Evolutionary conservation across 2,113 vertebrate genomes (phyloP), one percentile per base, ranked within the genome.

Genomic region (Daphoenositta chrysoptera): DNA sequence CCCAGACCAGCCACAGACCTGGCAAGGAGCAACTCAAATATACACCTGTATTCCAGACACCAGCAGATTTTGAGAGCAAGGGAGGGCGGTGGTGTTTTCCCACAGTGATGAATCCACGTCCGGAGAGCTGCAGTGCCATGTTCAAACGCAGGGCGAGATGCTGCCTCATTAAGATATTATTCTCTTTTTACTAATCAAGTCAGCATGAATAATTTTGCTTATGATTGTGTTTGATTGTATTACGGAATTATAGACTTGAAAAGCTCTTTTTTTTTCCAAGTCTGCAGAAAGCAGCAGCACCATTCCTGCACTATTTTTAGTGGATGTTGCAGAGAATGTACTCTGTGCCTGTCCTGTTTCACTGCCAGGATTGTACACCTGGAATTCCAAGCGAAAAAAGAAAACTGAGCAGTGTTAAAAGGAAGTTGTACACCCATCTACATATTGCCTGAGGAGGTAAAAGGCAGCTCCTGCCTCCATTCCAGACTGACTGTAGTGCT

Each of bases 191-290:
- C 69, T 93, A 82, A 94, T 94, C 83, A 89, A 81, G 71, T 39
- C 77, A 71, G 60, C 8, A 1, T 82, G 89, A 91, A 89, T 97
- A 78, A 66, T 89, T 87, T 54, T 60, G 61, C 28, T 78, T 40
- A 13, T 47, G 69, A 89, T 75, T 88, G 48, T 60, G 33, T 66
- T 89, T 95, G 92, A 96, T 83, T 92, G 76, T 95, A 70, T 94
- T 81, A 76, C 51, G 26, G 42, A 90, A 83, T 83, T 61, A 51
- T 1, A 80, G 81, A 83, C 42, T 83, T 69, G 70, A 79, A 76
- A 76, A 84, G 15, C 13, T 17, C 9, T 42, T 39, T 65, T 40
- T 44, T 53, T 33, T 15, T 6, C 3, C 17, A 13, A 28, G 44
- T 69, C 63, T 83, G 48, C 33, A 72, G 73, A 48, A 92, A 50